Evolutionary conservation across 2,888 invertebrate species (phyloP), one percentile per base, ranked within the genome.

Genomic region (Coelinius sp.): DNA sequence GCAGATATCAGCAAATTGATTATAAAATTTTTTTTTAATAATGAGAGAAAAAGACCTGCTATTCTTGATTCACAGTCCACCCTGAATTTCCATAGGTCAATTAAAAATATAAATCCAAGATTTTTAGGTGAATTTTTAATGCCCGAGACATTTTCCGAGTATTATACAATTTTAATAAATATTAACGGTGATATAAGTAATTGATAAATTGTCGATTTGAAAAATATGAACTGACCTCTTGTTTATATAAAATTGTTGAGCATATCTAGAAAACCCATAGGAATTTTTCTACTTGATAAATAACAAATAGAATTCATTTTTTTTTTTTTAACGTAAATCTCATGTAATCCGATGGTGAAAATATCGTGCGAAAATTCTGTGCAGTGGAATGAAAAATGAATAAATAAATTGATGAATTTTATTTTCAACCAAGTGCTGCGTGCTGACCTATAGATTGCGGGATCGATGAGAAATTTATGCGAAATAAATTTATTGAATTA

Each of bases 1-100:
- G 5, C 1, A 35, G 35, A 35, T 35, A 35, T 35, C 10, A 7
- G 35, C 35, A 35, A 31, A 1, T 17, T 10, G 12, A 31, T 2
- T 73, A 38, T 69, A 46, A 49, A 44, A 62, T 49, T 31, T 53
- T 66, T 67, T 46, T 53, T 64, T 14, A 12, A 35, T n/a, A 35
- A 35, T 35, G 8, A 10, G 8, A 35, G 35, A 10, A 22, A 24
- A 52, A 41, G 27, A 22, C 10, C 35, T 17, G 38, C 56, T 10
- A 10, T 31, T 71, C 17, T 63, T 44, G 62, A 63, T 38, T 38
- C 24, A 22, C 5, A n/a, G 10, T 12, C 10, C 10, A 6, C 10
- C 38, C 5, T 44, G 1, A 31, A 70, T 17, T 63, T 14, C 20
- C 22, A 24, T 52, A 3, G 12, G 38, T 56, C 53, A 17, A 12